Evolutionary conservation across 2,888 invertebrate genomes (phyloP), one percentile per base, ranked within the genome.

Genomic region (Scrobipalpa costella): DNA sequence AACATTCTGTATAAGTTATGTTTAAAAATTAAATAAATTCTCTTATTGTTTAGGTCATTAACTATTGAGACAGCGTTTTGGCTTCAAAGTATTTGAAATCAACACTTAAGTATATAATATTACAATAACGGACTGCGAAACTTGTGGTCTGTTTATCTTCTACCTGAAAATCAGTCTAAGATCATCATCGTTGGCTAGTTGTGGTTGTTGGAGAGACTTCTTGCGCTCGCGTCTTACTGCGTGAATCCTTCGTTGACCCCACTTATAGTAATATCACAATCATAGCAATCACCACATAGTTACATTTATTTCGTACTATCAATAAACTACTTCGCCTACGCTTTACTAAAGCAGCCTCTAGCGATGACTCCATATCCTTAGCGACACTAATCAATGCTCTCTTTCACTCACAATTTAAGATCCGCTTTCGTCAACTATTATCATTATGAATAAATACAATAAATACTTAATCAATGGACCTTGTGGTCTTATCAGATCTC

Each of bases 111-210:
- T 58, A 52, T 36, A 60, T 58, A n/a, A 21, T 61, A 86, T 80
- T 79, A 73, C 78, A 79, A 79, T 82, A 85, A 88, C 80, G 88
- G 88, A 87, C 86, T 88, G 87, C 80, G 79, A 84, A 81, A 80
- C 78, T 73, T 84, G 84, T 85, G 85, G 86, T 86, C 84, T 88
- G 19, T 75, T 83, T 21, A 84, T 83, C 82, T 79, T 87, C 89
- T 90, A 90, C 86, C 90, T 85, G 84, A 88, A 90, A 88, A 90
- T 91, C 90, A 91, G 90, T 91, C 90, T 88, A 83, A 87, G 86
- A 82, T 84, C 86, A 81, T 85, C 84, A 71, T 84, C 81, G 83
- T 85, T 83, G 84, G 83, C 83, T 86, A 75, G 73, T 70, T 78
- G 76, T 75, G 77, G 73, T 70, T 78, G 76, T 75, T 77, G 81